These are phyloP conservation scores for Lathamus discolor DNA, from an alignment of 2,113 vertebrate genomes.

Conservation along the genomic window DNA sequence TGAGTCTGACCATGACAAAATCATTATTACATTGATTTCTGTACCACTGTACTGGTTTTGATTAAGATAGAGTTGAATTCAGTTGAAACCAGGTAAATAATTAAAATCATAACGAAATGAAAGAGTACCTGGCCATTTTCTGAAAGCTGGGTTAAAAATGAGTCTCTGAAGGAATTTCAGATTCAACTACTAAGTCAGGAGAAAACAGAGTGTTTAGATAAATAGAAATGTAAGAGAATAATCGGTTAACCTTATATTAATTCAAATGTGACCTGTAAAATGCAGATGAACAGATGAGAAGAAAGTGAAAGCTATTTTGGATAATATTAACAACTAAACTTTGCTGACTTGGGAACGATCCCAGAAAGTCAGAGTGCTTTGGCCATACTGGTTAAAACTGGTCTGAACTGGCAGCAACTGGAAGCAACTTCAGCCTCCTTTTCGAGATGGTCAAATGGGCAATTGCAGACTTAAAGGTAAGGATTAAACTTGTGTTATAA, in stretches of 20 bases:
- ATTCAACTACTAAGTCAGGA: not conserved
- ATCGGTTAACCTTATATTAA: not conserved
- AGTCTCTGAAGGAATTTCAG: not conserved
- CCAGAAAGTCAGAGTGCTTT: not conserved
- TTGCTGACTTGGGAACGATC: not conserved
- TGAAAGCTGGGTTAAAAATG: not conserved
- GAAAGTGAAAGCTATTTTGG: not conserved
- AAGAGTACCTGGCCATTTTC: not conserved
- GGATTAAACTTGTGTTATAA: not conserved
- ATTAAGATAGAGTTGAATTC: not conserved
- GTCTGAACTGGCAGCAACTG: not conserved
- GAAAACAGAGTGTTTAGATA: not conserved
- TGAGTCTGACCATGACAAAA: not conserved
- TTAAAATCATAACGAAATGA: not conserved
- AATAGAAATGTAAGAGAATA: not conserved
- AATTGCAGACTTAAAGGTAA: not conserved
- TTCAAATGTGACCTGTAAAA: not conserved
- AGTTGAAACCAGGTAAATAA: not conserved
- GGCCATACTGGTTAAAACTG: not conserved
- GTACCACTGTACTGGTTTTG: not conserved
- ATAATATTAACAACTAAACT: not conserved
- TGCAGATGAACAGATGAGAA: not conserved
- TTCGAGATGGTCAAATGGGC: not conserved
- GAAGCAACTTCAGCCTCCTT: not conserved
- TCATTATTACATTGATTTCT: not conserved